These are phyloP conservation scores for Steinernema hermaphroditum DNA, from an alignment of 2,888 invertebrate species.

Conservation along the genomic window DNA sequence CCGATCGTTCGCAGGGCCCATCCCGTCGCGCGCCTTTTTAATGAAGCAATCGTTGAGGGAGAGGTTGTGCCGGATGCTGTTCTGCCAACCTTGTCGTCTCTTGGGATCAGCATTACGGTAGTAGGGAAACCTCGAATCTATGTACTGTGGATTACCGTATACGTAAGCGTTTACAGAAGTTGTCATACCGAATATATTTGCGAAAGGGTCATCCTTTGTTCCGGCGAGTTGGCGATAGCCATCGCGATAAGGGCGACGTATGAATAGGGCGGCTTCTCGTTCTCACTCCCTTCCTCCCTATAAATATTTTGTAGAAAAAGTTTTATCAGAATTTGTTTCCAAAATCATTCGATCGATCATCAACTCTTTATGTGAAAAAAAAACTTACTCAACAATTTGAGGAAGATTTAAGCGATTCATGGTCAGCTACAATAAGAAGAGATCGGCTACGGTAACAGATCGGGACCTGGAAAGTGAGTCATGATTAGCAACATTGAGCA, in stretches of 20 bases:
- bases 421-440: no score
- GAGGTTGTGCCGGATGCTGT: constrained; percentile 84
- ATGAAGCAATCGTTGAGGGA: constrained; percentile 85
- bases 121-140: constrained; percentile 82
- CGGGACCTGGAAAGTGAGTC: not conserved
- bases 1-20: constrained; percentile 75
- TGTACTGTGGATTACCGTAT: constrained; percentile 70
- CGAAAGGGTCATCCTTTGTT: constrained; percentile 78
- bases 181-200: constrained; percentile 61
- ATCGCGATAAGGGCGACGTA: constrained; percentile 91
- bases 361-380: no score
- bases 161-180: not conserved
- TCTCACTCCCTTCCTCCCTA: constrained; percentile 29
- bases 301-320: constrained; percentile 16
- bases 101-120: constrained; percentile 73
- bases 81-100: constrained; percentile 81
- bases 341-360: not conserved
- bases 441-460: not conserved
- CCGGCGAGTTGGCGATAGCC: constrained; percentile 78
- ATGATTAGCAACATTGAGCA: not conserved
- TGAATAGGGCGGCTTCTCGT: constrained; percentile 82
- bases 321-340: constrained; percentile 8
- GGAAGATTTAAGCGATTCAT: constrained; percentile 23
- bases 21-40: constrained; percentile 79
- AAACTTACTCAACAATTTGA: constrained; percentile 18